A percentile compares a stretch with the other conserved stretches of the same genome.
Conservation (phyloP, 2,888 invertebrate genomes). For the Eretmocerus hayati region DNA sequence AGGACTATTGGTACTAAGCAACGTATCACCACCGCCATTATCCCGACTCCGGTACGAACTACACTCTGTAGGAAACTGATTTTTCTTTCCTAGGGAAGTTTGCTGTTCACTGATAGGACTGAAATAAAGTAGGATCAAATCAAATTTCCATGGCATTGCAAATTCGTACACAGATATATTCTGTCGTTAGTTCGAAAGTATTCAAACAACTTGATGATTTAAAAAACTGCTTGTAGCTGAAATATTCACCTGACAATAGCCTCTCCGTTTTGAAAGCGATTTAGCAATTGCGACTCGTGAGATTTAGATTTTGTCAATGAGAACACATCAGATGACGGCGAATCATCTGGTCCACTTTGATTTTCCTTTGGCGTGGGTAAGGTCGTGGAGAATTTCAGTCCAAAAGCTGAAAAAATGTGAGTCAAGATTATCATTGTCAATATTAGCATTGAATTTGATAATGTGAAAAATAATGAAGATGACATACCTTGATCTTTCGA, state of each 20-base stretch:
- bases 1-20: slow-evolving; percentile 48
- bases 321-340: slow-evolving; percentile 39
- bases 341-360: slow-evolving; percentile 52
- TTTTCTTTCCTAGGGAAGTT: slow-evolving; percentile 41
- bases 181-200: too few species aligned
- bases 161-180: neutral
- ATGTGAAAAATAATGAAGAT: slow-evolving; percentile 1
- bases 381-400: slow-evolving; percentile 68
- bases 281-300: slow-evolving; percentile 81
- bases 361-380: slow-evolving; percentile 75
- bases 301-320: slow-evolving; percentile 85
- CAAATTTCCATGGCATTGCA: slow-evolving; percentile 15
- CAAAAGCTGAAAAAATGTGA: slow-evolving; percentile 37
- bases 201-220: too few species aligned
- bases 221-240: slow-evolving; percentile 4
- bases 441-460: neutral
- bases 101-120: slow-evolving; percentile 25
- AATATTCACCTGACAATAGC: slow-evolving; percentile 39
- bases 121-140: slow-evolving; percentile 16
- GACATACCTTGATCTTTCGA: slow-evolving; percentile 22
- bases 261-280: slow-evolving; percentile 53
- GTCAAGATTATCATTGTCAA: neutral
- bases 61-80: slow-evolving; percentile 56
- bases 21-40: slow-evolving; percentile 32
- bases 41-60: slow-evolving; percentile 50